phyloP scores from a whole-genome alignment of 2,888 invertebrate species.

The Trimorus sp. region DNA sequence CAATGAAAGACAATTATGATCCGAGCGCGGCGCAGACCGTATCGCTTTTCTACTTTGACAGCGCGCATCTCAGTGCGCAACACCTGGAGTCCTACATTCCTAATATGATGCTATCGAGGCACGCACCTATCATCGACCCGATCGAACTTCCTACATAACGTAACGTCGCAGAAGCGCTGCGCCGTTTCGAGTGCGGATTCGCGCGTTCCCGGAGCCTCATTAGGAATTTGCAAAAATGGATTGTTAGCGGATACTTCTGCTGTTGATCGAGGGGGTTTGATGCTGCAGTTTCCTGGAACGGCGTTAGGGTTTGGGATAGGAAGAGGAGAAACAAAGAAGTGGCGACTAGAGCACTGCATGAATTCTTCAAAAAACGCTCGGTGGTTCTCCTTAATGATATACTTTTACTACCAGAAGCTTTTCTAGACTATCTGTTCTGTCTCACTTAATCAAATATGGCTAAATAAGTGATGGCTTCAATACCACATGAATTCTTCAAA shows the following conservation, averaged over 20 bases:
- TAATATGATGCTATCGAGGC: slow-evolving; percentile 45
- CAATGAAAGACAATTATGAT: slow-evolving; percentile 60
- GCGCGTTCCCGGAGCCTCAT: slow-evolving; percentile 3
- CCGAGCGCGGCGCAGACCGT: slow-evolving; percentile 29
- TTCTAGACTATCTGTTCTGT: no score
- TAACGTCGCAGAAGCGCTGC: slow-evolving; percentile 19
- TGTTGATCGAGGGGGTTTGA: neutral
- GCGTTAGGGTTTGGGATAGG: no score
- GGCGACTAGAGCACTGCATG: no score
- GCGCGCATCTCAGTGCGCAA: slow-evolving; percentile 45
- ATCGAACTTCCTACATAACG: slow-evolving; percentile 39
- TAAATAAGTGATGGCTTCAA: no score
- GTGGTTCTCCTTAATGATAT: no score
- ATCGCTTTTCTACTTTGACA: slow-evolving; percentile 54
- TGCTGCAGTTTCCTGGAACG: neutral
- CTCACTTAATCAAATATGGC: no score
- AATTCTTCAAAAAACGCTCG: no score
- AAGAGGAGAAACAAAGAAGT: no score
- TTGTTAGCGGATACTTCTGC: no score
- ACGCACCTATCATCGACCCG: slow-evolving; percentile 23
- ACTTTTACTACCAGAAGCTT: no score
- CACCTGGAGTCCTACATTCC: slow-evolving; percentile 53
- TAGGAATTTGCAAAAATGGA: slow-evolving; percentile 7
- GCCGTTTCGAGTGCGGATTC: neutral
- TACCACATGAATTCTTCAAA: no score